Evolutionary conservation across 2,888 invertebrate genomes (phyloP).

Genomic region (Cacoxenus indagator): DNA sequence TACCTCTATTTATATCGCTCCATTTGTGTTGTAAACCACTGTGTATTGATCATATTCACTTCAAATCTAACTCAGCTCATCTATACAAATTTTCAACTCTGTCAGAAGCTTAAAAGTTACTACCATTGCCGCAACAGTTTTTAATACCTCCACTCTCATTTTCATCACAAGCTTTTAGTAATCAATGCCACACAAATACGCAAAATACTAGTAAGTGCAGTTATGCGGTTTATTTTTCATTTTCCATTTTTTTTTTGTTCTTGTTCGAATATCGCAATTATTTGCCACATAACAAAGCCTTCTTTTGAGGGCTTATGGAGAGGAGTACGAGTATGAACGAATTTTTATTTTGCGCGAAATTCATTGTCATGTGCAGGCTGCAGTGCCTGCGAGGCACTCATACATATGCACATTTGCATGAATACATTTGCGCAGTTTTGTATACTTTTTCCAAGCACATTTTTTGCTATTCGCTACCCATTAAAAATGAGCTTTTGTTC

Average conservation of each 20-base stretch:
- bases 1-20: too few relatives aligned
- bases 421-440: not conserved
- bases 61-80: too few relatives aligned
- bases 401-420: not conserved
- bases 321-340: not conserved
- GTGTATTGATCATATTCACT: too few relatives aligned
- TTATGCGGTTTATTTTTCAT: not conserved
- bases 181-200: not conserved
- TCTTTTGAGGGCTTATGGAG: not conserved
- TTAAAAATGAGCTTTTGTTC: slow-evolving; percentile 6
- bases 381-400: not conserved
- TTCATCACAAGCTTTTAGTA: too few relatives aligned
- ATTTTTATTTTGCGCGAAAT: not conserved
- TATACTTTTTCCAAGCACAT: not conserved
- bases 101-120: too few relatives aligned
- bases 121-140: too few relatives aligned
- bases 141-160: too few relatives aligned
- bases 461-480: not conserved
- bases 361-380: slow-evolving; percentile 12
- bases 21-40: too few relatives aligned
- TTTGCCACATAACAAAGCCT: not conserved
- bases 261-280: not conserved
- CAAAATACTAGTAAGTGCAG: not conserved
- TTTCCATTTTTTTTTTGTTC: not conserved
- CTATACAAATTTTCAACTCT: too few relatives aligned